Conservation (phyloP, 2,113 vertebrate species). For the Puma concolor region DNA sequence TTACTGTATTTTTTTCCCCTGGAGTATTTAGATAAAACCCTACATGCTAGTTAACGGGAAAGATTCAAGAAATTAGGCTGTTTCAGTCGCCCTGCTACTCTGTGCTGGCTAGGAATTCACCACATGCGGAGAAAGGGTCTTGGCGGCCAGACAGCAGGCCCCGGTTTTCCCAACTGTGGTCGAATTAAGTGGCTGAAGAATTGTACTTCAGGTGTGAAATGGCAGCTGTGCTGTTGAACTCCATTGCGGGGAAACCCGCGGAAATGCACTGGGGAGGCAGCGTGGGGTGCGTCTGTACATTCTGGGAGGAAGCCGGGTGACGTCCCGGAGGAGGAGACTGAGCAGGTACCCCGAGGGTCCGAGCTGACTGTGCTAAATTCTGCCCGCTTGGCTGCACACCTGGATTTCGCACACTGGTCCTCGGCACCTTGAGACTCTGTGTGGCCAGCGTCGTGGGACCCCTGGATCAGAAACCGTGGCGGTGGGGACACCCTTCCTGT, state of each 20-base stretch:
- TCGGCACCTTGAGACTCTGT: rapidly evolving
- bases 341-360: rapidly evolving
- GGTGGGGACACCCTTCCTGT: rapidly evolving
- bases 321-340: rapidly evolving
- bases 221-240: background rate
- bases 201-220: conserved; percentile 10
- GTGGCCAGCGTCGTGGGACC: rapidly evolving
- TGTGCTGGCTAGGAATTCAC: background rate
- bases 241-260: background rate
- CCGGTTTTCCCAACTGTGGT: background rate
- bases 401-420: too few relatives aligned
- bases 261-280: background rate
- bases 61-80: background rate
- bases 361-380: rapidly evolving
- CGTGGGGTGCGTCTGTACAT: background rate
- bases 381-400: rapidly evolving
- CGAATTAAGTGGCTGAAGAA: background rate
- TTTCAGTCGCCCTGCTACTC: background rate
- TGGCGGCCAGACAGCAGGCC: background rate
- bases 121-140: rapidly evolving
- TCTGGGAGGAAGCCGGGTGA: background rate
- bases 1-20: background rate
- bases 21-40: background rate
- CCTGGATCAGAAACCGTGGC: rapidly evolving
- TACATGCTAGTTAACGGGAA: background rate